phyloP scores from a whole-genome alignment of 2,888 invertebrate genomes.

The Timema cristinae region DNA sequence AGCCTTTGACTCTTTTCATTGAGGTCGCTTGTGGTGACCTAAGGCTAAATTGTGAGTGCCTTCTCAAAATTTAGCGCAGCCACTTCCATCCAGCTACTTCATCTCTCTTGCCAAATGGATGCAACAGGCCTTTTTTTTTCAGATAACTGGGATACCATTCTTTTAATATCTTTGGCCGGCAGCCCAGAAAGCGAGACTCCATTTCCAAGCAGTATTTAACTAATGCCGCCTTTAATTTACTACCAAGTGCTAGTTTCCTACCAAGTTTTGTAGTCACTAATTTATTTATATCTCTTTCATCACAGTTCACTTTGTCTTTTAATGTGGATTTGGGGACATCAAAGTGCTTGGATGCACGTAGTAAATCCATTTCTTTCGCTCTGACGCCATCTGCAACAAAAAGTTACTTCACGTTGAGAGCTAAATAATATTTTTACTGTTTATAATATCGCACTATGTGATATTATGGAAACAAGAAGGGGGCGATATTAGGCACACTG shows the following conservation, averaged over 20 bases:
- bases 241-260: not conserved
- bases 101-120: not conserved
- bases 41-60: not conserved
- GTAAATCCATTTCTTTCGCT: not conserved
- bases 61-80: not conserved
- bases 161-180: not conserved
- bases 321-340: conserved; percentile 3
- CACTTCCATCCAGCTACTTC: conserved; percentile 3
- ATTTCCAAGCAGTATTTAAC: not conserved
- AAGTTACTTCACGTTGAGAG: too few species aligned
- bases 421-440: too few species aligned
- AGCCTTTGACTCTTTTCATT: too few species aligned
- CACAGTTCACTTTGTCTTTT: not conserved
- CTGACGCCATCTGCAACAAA: not conserved
- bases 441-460: not conserved
- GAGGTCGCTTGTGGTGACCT: not conserved
- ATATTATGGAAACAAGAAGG: not conserved
- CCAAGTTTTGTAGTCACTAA: not conserved
- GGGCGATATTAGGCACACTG: conserved; percentile 5
- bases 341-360: not conserved
- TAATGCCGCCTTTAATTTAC: not conserved
- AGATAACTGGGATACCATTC: not conserved
- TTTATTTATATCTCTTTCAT: conserved; percentile 10
- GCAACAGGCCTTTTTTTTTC: not conserved
- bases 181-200: not conserved